Conservation (phyloP, 2,797 vertebrate species). For the Enteromius mattozi region DNA sequence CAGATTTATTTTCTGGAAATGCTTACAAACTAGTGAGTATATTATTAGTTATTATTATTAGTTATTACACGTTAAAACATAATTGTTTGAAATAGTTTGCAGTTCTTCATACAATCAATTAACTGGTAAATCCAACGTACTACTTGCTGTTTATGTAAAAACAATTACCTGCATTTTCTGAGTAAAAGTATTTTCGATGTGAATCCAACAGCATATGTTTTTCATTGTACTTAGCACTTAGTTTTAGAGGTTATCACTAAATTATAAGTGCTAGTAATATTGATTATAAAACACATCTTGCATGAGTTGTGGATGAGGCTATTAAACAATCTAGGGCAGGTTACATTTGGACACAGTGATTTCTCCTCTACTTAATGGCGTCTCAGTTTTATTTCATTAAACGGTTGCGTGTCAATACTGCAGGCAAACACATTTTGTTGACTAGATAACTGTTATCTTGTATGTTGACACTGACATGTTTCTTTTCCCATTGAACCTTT, state of each 20-base stretch:
- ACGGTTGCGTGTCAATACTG: neutral
- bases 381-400: neutral
- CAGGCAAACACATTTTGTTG: constrained; percentile 1
- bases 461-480: neutral
- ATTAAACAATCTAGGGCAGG: constrained; percentile 26
- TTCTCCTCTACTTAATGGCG: neutral
- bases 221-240: neutral
- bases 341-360: neutral
- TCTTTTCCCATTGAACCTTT: neutral
- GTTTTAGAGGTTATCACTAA: neutral
- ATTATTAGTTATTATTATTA: neutral
- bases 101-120: neutral
- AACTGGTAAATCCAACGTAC: neutral
- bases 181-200: neutral
- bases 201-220: neutral
- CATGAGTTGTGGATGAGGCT: neutral
- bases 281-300: neutral
- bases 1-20: neutral
- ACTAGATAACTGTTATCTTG: constrained; percentile 9
- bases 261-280: neutral
- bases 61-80: neutral
- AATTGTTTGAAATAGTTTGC: neutral
- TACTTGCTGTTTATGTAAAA: neutral
- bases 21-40: neutral
- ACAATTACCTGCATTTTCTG: neutral